Percentiles rank a stretch among this genome's conserved stretches.
Conservation (phyloP, 2,797 vertebrate species). For the Bucorvus abyssinicus region DNA sequence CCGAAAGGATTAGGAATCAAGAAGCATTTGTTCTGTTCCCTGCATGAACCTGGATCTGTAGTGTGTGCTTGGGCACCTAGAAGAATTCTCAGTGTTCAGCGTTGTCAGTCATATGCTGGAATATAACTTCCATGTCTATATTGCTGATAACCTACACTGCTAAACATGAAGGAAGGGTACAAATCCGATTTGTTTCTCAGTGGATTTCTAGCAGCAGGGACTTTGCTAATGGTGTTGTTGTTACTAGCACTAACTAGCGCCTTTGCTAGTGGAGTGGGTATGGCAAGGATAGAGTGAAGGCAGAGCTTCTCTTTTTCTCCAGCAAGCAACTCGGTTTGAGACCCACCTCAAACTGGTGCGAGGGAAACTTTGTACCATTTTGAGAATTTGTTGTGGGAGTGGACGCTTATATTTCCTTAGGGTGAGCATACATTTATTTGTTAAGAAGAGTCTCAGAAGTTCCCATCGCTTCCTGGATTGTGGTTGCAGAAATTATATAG, state of each 20-base stretch:
- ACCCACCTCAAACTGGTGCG: neutral
- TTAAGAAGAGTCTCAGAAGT: neutral
- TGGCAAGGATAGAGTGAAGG: neutral
- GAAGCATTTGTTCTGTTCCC: neutral
- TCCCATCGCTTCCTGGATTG: neutral
- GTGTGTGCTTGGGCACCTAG: rapidly evolving
- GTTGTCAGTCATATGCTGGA: neutral
- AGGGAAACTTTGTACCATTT: neutral
- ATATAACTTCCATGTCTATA: neutral
- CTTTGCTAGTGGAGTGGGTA: neutral
- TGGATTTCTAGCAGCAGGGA: neutral
- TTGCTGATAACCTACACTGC: neutral
- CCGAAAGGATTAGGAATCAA: neutral
- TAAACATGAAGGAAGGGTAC: neutral
- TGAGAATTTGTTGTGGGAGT: neutral
- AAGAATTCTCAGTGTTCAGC: neutral
- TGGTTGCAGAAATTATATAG: neutral
- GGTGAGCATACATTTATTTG: neutral
- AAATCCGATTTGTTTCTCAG: neutral
- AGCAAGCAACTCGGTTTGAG: neutral
- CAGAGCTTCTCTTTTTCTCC: neutral
- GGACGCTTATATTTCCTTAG: neutral
- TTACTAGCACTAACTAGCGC: neutral
- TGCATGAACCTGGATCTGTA: neutral
- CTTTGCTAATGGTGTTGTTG: neutral